Conservation (phyloP, 2,888 invertebrate species). For the Microdon myrmicae region DNA sequence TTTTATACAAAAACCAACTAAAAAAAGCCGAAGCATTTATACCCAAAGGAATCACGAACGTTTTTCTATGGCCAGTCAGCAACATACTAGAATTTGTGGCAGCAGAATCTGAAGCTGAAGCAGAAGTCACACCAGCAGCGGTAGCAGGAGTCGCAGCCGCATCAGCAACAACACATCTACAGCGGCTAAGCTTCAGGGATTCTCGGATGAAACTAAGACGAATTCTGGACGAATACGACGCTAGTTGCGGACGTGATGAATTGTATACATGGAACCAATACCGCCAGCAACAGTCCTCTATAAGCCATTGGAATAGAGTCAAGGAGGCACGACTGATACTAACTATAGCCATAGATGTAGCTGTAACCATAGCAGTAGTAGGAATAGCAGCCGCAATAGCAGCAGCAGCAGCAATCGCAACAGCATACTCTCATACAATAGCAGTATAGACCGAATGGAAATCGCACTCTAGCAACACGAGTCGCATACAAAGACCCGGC, state of each 20-base stretch:
- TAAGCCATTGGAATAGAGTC: constrained; percentile 46
- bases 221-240: constrained; percentile 20
- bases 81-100: constrained; percentile 49
- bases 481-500: constrained; percentile 42
- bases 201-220: constrained; percentile 48
- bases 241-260: constrained; percentile 34
- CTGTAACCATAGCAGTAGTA: constrained; percentile 25
- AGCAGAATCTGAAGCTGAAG: constrained; percentile 28
- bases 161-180: constrained; percentile 45
- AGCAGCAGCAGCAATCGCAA: constrained; percentile 34
- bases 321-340: constrained; percentile 51
- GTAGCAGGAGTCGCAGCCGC: too few relatives aligned
- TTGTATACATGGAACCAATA: constrained; percentile 27
- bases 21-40: constrained; percentile 14
- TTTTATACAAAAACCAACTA: constrained; percentile 1
- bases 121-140: constrained; percentile 29
- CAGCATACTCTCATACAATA: too few relatives aligned
- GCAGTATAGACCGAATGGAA: constrained; percentile 42
- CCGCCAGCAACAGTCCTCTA: constrained; percentile 43
- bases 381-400: constrained; percentile 11
- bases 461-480: constrained; percentile 50
- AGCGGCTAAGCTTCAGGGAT: constrained; percentile 49
- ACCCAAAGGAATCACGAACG: constrained; percentile 39
- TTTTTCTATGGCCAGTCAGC: constrained; percentile 46
- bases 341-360: constrained; percentile 28